Percentiles rank a stretch among this genome's conserved stretches.
Conservation (phyloP, 2,113 vertebrate genomes). For the Sinocyclocheilus anophthalmus region DNA sequence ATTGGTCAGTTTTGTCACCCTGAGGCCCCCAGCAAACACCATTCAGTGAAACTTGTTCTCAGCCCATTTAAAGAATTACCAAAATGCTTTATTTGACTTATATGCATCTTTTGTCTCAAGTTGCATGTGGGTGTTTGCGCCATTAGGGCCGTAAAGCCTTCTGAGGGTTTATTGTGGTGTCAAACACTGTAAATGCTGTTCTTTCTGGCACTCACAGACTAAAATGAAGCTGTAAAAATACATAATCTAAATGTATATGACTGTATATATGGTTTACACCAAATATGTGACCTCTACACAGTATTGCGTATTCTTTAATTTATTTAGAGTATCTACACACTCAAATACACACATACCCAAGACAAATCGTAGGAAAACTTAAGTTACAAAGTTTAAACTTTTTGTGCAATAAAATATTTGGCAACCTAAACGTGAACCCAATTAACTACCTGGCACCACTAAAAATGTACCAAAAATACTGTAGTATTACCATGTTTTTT, state of each 20-base stretch:
- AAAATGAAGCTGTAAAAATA: neutral
- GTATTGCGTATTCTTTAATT: neutral
- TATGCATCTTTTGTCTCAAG: neutral
- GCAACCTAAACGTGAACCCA: neutral
- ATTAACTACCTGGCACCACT: neutral
- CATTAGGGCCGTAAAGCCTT: neutral
- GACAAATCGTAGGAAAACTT: neutral
- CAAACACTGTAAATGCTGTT: neutral
- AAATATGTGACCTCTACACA: neutral
- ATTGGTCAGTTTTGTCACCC: slow-evolving; percentile 18
- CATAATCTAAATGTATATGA: neutral
- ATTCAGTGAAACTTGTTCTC: neutral
- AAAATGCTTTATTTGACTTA: neutral
- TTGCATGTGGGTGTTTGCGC: neutral
- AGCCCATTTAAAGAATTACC: neutral
- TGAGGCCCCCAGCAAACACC: slow-evolving; percentile 11
- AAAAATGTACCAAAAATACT: neutral
- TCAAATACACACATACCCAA: neutral
- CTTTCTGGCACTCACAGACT: neutral
- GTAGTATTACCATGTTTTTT: too few relatives aligned
- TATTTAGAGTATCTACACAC: neutral
- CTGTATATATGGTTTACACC: neutral
- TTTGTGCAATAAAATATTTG: neutral
- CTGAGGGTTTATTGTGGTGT: neutral
- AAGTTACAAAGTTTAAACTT: neutral